Conservation (phyloP, 2,888 invertebrate genomes). For the Pyrrhosoma nymphula region DNA sequence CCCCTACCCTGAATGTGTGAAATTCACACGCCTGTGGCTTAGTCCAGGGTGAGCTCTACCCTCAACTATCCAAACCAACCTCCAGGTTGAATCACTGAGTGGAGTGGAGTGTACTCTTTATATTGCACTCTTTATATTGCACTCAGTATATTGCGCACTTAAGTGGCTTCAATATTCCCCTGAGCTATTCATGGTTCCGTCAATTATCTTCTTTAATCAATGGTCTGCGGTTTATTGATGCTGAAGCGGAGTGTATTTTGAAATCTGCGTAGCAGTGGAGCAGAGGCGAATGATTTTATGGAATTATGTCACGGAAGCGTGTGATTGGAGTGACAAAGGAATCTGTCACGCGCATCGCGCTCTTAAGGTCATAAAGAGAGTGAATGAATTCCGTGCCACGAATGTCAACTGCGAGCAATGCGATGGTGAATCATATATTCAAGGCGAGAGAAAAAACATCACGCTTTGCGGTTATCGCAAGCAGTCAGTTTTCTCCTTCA, state of each 20-base stretch:
- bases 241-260: background rate
- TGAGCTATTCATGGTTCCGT: too few species aligned
- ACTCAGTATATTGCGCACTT: too few species aligned
- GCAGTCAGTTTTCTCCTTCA: background rate
- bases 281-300: background rate
- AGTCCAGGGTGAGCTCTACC: too few species aligned
- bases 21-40: too few species aligned
- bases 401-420: background rate
- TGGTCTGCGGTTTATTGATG: background rate
- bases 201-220: too few species aligned
- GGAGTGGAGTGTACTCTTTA: too few species aligned
- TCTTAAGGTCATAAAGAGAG: background rate
- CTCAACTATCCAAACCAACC: too few species aligned
- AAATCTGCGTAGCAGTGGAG: background rate
- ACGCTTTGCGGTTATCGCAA: background rate
- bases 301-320: constrained; percentile 12
- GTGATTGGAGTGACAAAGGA: constrained; percentile 5
- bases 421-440: background rate
- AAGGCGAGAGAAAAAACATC: background rate
- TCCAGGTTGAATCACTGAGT: too few species aligned
- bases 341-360: constrained; percentile 6
- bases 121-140: too few species aligned
- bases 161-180: too few species aligned
- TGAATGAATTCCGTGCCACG: background rate
- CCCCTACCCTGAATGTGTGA: too few species aligned